These are phyloP conservation scores for Silurus asotus DNA, from an alignment of 2,113 vertebrate species.

Conservation along the genomic window DNA sequence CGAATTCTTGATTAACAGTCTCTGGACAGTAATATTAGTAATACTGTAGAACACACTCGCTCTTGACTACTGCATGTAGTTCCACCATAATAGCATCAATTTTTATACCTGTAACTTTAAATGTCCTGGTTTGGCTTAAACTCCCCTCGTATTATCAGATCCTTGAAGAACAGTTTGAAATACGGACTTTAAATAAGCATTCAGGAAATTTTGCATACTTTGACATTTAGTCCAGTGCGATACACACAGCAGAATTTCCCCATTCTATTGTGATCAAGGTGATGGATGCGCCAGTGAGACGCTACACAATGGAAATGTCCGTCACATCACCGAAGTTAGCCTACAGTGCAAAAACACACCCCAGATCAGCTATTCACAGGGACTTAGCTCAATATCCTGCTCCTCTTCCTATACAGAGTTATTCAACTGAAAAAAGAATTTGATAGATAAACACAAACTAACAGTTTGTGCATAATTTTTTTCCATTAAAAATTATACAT, in stretches of 20 bases:
- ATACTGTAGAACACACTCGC: no score
- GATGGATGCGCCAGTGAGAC: conserved; percentile 31
- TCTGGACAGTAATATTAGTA: no score
- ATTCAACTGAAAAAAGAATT: not conserved
- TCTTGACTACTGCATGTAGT: no score
- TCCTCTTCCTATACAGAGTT: not conserved
- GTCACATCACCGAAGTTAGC: conserved; percentile 4
- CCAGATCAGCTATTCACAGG: not conserved
- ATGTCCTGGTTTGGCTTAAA: no score
- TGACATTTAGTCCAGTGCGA: conserved; percentile 23
- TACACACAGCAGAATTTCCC: not conserved
- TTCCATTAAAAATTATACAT: no score
- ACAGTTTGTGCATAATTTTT: no score
- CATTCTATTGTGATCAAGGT: conserved; percentile 35
- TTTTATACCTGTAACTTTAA: no score
- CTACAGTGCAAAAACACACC: conserved; percentile 1
- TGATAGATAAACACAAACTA: not conserved
- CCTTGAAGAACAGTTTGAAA: not conserved
- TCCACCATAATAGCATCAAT: no score
- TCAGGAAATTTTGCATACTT: not conserved
- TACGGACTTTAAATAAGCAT: not conserved
- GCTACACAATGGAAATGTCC: conserved; percentile 33
- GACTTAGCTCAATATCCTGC: not conserved
- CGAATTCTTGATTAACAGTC: no score
- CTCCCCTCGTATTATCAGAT: not conserved